Evolutionary conservation across 2,888 invertebrate genomes (phyloP).

Genomic region (Ophonus ardosiacus): DNA sequence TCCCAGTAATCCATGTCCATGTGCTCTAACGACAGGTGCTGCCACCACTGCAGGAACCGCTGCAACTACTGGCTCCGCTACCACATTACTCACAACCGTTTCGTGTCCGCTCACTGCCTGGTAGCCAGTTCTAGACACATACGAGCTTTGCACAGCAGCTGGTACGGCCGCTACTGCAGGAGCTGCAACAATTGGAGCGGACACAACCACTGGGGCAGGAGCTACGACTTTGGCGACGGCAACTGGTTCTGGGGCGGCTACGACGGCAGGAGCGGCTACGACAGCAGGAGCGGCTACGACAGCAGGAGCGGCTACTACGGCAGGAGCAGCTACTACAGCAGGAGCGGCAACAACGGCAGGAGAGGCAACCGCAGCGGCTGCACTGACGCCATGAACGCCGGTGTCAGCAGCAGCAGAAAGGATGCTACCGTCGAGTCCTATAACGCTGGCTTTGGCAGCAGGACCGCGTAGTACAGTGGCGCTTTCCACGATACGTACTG

Average conservation of each 20-base stretch:
- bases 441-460: slow-evolving; percentile 65
- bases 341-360: slow-evolving; percentile 72
- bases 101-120: slow-evolving; percentile 36
- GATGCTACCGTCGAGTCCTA: slow-evolving; percentile 75
- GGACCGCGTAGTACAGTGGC: slow-evolving; percentile 51
- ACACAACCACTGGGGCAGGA: slow-evolving; percentile 58
- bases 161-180: slow-evolving; percentile 25
- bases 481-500: slow-evolving; percentile 14
- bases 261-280: slow-evolving; percentile 64
- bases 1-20: slow-evolving; percentile 49
- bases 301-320: slow-evolving; percentile 66
- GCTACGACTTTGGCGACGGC: slow-evolving; percentile 17
- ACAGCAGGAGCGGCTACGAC: slow-evolving; percentile 67
- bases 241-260: slow-evolving; percentile 38
- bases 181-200: slow-evolving; percentile 45
- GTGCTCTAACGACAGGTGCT: not conserved
- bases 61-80: slow-evolving; percentile 29
- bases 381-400: slow-evolving; percentile 65
- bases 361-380: slow-evolving; percentile 67
- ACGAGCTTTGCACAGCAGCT: slow-evolving; percentile 14
- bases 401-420: slow-evolving; percentile 73
- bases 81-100: slow-evolving; percentile 57
- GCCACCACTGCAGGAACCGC: slow-evolving; percentile 64
- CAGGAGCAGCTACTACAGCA: slow-evolving; percentile 69
- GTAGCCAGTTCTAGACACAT: slow-evolving; percentile 27